Evolutionary conservation across 1,140 invertebrate genomes (phyloP), one percentile per base, ranked within the genome.

Genomic region (Campoletis sonorensis): DNA sequence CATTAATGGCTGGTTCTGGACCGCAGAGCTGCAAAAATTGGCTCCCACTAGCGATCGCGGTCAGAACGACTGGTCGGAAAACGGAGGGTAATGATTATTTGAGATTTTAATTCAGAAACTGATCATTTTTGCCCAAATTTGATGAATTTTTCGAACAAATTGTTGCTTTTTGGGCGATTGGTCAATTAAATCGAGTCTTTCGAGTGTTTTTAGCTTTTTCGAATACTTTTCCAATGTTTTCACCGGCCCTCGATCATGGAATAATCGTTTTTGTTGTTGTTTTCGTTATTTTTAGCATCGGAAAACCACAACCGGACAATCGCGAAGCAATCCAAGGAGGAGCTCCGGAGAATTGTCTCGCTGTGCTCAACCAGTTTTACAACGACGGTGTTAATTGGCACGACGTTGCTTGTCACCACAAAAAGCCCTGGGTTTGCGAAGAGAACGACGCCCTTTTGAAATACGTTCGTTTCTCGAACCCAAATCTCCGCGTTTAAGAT

Each of bases 1-100:
- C 40, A 91, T 96, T 71, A 97, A 97, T 84, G 96, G 96, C 21
- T 97, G 96, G 96, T 97, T 97, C 93, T 97, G 96, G 96, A 96
- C 96, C 18, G 96, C 95, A 7, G 95, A 95, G 81, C 93, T 96
- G 21, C 95, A 96, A 88, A 97, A 96, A 88, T 89, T 97, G 81
- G 95, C 96, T 1, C 96, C 96, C 23, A 95, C 95, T 23, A 95
- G 93, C 67, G 94, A 96, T 86, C 93, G 96, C 27, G 93, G 92
- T 21, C 95, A 96, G 89, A 96, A 96, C 85, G 96, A 97, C 87
- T 97, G 96, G 96, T 97, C 96, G 4, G 94, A 94, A 85, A 95
- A 92, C 79, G 96, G 96, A 82, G 96, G 96, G 93, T 93, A 85
- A 90, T 84, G 78, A 75, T 76, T 58, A 37, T 45, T 8, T 45